Evolutionary conservation across 2,797 vertebrate species (phyloP), one percentile per base, ranked within the genome.

Genomic region (Chrosomus eos): DNA sequence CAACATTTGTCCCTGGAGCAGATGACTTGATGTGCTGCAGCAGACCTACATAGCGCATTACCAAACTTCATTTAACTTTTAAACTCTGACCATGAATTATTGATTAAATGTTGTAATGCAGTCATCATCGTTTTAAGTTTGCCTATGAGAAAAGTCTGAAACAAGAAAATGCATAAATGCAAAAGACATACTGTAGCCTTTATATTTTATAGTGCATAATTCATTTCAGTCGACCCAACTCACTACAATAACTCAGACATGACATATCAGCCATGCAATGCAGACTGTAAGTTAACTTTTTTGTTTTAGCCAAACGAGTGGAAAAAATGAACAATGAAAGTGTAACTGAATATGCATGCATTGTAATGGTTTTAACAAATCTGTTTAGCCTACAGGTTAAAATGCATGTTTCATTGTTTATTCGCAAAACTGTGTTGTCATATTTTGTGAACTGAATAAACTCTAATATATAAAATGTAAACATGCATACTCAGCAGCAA

Each of bases 71-170:
- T 64, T 36, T 60, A 55, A 73, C 19, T 31, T 85, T 72, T 31
- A 75, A 45, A 80, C 70, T 14, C 36, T 43, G 43, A 60, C 16
- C 9, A 43, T 64, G 21, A 48, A 84, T 85, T 82, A 84, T 84
- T 67, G 60, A 84, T 51, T 28, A 11, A 58, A 45, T 80, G 23
- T 74, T 78, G 64, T 88, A 82, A 88, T 31, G 36, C 55, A 78
- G 31, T 40, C 67, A n/a, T 71, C 16, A 60, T 21, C 0, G 4
- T n/a, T 62, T 70, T 31, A 31, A 51, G 60, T 76, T 33, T 40
- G 38, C 64, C 43, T 73, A 21, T 81, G 45, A 31, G 8, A 26
- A 31, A 64, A 8, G 40, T 36, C 55, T 70, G 43, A 60, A 70
- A 70, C 8, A 8, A 80, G 48, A 48, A 83, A 66, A 66, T 40